Evolutionary conservation across 2,113 vertebrate genomes (phyloP).

Genomic region (Chloropsis hardwickii): DNA sequence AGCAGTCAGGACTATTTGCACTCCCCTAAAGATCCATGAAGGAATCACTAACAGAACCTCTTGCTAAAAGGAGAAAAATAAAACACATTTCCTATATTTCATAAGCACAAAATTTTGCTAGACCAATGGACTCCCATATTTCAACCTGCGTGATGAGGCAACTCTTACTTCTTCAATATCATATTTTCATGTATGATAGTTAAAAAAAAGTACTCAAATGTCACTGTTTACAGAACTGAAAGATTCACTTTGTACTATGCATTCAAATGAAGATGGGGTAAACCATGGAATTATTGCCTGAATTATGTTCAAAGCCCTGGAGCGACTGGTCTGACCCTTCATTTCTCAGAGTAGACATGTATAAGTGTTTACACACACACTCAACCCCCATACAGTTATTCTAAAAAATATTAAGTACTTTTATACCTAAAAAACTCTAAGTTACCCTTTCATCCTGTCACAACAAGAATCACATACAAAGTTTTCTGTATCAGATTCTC

Average conservation of each 20-base stretch:
- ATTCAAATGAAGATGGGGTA: background rate
- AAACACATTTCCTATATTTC: background rate
- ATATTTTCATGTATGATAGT: background rate
- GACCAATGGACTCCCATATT: background rate
- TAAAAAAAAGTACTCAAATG: background rate
- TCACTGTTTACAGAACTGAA: background rate
- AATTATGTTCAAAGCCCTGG: background rate
- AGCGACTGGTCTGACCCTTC: background rate
- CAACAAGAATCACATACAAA: background rate
- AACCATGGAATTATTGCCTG: background rate
- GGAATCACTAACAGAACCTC: background rate
- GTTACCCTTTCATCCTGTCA: background rate
- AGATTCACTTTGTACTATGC: background rate
- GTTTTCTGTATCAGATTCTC: background rate
- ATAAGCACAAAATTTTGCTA: background rate
- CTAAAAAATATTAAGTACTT: background rate
- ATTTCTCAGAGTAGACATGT: fast-evolving
- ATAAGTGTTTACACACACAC: background rate
- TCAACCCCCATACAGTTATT: fast-evolving
- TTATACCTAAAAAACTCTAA: background rate
- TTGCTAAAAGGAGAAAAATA: background rate
- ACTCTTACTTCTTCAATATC: background rate
- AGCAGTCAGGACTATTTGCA: background rate
- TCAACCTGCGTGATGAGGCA: background rate
- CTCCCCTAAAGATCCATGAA: background rate